These are phyloP conservation scores for Haplotaxodon microlepis DNA, from an alignment of 2,113 vertebrate species.

Conservation along the genomic window DNA sequence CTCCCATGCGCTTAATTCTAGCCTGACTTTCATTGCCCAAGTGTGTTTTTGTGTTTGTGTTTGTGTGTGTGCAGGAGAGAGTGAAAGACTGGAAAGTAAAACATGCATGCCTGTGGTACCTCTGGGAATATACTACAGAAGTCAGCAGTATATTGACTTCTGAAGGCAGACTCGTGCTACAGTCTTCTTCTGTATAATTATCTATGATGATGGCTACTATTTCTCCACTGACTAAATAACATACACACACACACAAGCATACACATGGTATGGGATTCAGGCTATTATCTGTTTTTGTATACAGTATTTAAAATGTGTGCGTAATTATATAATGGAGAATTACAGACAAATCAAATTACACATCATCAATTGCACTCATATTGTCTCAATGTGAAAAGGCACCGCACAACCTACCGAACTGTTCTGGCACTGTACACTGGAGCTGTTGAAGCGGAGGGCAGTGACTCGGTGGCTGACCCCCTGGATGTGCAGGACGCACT, in stretches of 20 bases:
- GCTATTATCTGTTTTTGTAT: neutral
- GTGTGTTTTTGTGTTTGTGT: neutral
- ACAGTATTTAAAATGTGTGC: neutral
- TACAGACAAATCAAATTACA: neutral
- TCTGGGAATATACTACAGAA: conserved; percentile 8
- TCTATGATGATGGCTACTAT: neutral
- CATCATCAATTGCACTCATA: neutral
- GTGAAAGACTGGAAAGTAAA: neutral
- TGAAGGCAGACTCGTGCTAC: conserved; percentile 2
- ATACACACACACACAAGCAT: neutral
- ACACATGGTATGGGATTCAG: neutral
- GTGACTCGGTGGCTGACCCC: conserved; percentile 87
- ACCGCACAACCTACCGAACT: conserved; percentile 81
- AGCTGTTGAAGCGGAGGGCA: conserved; percentile 97
- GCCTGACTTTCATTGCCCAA: neutral
- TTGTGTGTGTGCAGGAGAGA: neutral
- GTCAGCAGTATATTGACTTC: conserved; percentile 3
- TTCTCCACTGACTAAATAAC: neutral
- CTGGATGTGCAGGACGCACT: conserved; percentile 92
- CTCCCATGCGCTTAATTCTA: conserved; percentile 18
- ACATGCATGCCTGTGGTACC: neutral
- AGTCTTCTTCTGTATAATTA: conserved; percentile 21
- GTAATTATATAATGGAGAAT: neutral
- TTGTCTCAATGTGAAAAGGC: too few relatives aligned
- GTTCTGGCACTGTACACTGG: conserved; percentile 98